Evolutionary conservation across 2,888 invertebrate genomes (phyloP).

Genomic region (Harpagoxenus sublaevis): DNA sequence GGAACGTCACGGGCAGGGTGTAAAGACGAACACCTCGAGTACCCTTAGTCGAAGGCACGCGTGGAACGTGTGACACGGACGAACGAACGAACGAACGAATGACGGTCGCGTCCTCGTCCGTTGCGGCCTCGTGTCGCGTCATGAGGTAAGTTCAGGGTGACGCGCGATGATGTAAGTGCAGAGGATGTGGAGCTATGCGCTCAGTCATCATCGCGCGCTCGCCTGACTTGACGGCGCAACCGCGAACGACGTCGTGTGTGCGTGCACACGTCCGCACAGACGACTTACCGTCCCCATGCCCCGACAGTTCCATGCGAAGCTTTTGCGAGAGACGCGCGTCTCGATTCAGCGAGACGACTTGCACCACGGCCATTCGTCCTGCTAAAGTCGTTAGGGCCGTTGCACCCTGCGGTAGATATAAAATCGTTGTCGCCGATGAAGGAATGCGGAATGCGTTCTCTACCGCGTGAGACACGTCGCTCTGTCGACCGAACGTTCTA

Average conservation of each 20-base stretch:
- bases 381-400: constrained; percentile 56
- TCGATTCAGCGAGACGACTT: constrained; percentile 39
- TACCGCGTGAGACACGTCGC: neutral
- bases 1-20: constrained; percentile 39
- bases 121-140: constrained; percentile 22
- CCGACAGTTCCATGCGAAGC: constrained; percentile 22
- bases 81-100: constrained; percentile 23
- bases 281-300: constrained; percentile 11
- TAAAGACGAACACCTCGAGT: constrained; percentile 47
- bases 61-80: constrained; percentile 66
- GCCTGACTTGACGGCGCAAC: constrained; percentile 47
- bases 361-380: constrained; percentile 53
- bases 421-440: constrained; percentile 39
- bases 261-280: neutral
- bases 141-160: constrained; percentile 56
- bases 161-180: constrained; percentile 61
- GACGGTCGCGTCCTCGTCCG: constrained; percentile 15
- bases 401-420: constrained; percentile 60
- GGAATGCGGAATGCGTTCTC: constrained; percentile 10
- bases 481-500: neutral
- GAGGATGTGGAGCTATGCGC: constrained; percentile 71
- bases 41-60: constrained; percentile 58
- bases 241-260: constrained; percentile 35
- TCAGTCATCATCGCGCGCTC: constrained; percentile 65
- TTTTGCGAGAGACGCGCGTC: constrained; percentile 12